Base-by-base conservation (phyloP, 2,797 vertebrate genomes). In the Siniperca undulata region DNA sequence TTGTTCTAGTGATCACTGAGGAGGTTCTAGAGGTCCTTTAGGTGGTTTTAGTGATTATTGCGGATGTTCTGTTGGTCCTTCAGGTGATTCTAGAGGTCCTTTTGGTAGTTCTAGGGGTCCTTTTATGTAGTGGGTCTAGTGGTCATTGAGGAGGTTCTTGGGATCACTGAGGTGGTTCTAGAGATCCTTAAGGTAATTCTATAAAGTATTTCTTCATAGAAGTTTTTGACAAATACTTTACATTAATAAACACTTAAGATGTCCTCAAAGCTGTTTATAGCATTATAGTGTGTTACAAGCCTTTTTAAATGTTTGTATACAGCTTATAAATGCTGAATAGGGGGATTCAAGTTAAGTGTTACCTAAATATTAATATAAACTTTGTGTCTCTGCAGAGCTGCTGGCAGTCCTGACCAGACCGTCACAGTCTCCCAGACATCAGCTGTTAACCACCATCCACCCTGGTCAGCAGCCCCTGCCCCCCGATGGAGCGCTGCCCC, bases 361-460 rank as follows among this genome's bases (percentile, higher is more conserved):
- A 3, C 10, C 2, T 52, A 7, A 27, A 19, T 27, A 8, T 64
- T 19, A 20, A 34, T 0, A 22, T 2, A 2, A 16, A 3, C 24
- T 7, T n/a, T 48, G 3, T 86, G 58, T 85, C 36, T 75, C 17
- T 48, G 1, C 84, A 93, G 92, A 93, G 36, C 81, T 75, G 67
- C 70, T 89, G 77, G 62, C 70, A 0, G 87, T 90, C 44, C 76
- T 77, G 17, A 55, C n/a, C 81, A 69, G 86, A 81, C 78, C 81
- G 7, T 78, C 91, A 3, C 88, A 76, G 34, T 89, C 88, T 3
- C 79, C 85, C 34, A 62, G 83, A 36, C 85, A 80, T 70, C 80
- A 81, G 8, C 87, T 82, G 0, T 38, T 89, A 12, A 68, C 80
- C 34, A 0, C 84, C 71, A 78, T 91, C 79, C 80, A 74, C 9